Base-by-base conservation (phyloP, 2,113 vertebrate species). In the Labeo catla region DNA sequence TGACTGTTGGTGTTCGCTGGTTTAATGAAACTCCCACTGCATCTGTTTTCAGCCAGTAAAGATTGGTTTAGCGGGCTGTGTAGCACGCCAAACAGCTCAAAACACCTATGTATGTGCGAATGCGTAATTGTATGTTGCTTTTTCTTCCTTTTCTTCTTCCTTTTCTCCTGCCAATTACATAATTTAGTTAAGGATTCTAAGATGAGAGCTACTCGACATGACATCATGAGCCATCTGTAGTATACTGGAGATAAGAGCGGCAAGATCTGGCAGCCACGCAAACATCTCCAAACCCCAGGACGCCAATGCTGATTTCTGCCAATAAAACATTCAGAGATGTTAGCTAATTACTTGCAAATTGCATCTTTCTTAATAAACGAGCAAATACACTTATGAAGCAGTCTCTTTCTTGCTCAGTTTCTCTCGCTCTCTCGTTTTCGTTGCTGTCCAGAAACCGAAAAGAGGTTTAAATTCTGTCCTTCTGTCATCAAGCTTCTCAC, bases 211-310 rank as follows among this genome's bases (percentile, higher is more conserved):
- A 90, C 84, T 90, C 93, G 90, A 93, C 93, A 92, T 91, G 86
- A 90, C 91, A 91, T 89, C 89, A 81, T 89, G 91, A 91, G 90
- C 92, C 93, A 94, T 94, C 94, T 94, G 93, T 89, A 91, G 90
- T 91, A 91, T 86, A 89, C 87, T 88, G 88, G 88, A 90, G 94
- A 94, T 94, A 94, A 94, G 92, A 90, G 90, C 92, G 15, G 21
- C 78, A 13, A 86, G 84, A 86, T 86, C 57, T 66, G 28, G 49
- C 84, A 80, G 77, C 50, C 65, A 36, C 43, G 16, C 57, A 77
- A 76, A 70, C 77, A 49, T 59, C 65, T 57, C 79, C 79, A 81
- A 81, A 65, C 78, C 78, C 78, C 57, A 81, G 36, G 21, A 54
- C 4, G n/a, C 52, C 76, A 11, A 13, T 12, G 78, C 78, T 65